Base-by-base conservation (phyloP, 1,140 invertebrate species). In the Pseudomyrmex cubaensis region DNA sequence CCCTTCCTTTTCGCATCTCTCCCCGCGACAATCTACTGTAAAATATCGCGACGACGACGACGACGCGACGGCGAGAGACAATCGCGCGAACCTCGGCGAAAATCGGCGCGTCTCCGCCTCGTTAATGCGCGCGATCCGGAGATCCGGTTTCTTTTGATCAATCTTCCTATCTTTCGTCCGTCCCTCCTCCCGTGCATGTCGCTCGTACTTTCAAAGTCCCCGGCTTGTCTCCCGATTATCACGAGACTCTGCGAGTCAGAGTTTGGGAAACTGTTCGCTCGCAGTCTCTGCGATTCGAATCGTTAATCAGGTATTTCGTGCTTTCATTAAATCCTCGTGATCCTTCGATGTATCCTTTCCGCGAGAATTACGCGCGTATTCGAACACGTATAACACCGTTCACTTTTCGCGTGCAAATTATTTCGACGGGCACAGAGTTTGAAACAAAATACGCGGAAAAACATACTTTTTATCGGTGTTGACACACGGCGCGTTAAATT, bases 131-230 rank as follows among this genome's bases (percentile, higher is more conserved):
- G 64, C 22, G 85, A 76, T 76, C 73, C 70, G 48, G n/a, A 75
- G 82, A 88, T 89, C 87, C 62, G 69, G 62, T 88, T 89, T 77
- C 87, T 89, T 89, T 89, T 89, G 87, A 89, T 89, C 87, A 89
- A 82, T 84, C 76, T 85, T 66, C 44, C 52, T 63, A 44, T 46
- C 75, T 15, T 59, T n/a, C 59, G 56, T 52, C 56, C 25, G 15
- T 62, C 63, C 70, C 52, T 52, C 50, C 46, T 78, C 57, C 77
- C 59, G 22, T 13, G 50, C 59, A 57, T 61, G 82, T 70, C 74
- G 85, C 80, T 69, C 84, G 84, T 57, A 57, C 35, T 35, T 67
- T 85, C 87, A 85, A 89, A 83, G 75, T 80, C 70, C 54, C 35
- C 69, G 54, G 50, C 50, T 76, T 72, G 73, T 22, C 75, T 82